Percentiles rank a stretch among this genome's conserved stretches.
Evolutionary conservation across 2,113 vertebrate genomes (phyloP).

Genomic region (Jacana jacana): DNA sequence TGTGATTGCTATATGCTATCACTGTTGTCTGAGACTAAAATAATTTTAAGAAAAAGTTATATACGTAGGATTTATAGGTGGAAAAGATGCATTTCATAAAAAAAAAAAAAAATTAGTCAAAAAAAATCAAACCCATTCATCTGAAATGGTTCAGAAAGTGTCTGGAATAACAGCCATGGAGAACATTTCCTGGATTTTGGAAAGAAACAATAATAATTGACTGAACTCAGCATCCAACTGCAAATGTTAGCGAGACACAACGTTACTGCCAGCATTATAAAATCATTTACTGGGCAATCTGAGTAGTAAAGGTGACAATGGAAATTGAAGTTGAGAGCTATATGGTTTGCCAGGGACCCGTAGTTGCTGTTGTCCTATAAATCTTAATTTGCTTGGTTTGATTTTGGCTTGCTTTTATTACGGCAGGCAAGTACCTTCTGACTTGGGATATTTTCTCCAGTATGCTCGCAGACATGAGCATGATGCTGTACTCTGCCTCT

Average conservation of each 20-base stretch:
- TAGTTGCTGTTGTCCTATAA: not conserved
- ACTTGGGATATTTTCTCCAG: not conserved
- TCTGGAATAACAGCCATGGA: not conserved
- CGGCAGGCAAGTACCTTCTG: accelerated
- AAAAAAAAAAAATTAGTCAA: not conserved
- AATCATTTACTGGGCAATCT: not conserved
- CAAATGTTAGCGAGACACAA: not conserved
- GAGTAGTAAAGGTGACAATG: not conserved
- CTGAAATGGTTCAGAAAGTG: not conserved
- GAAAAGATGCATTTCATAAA: not conserved
- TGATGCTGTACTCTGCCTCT: not conserved
- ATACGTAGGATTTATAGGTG: not conserved
- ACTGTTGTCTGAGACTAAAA: not conserved
- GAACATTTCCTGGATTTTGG: not conserved
- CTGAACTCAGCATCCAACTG: not conserved
- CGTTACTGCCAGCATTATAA: not conserved
- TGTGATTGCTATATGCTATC: not conserved
- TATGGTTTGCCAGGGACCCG: not conserved
- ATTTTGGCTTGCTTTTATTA: not conserved
- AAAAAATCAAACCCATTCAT: not conserved
- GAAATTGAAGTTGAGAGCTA: not conserved
- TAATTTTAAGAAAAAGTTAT: not conserved
- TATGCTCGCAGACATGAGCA: not conserved
- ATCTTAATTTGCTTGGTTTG: not conserved
- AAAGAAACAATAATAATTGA: not conserved